Base-by-base conservation (phyloP, 2,888 invertebrate species). In the Heliconius charithonia region DNA sequence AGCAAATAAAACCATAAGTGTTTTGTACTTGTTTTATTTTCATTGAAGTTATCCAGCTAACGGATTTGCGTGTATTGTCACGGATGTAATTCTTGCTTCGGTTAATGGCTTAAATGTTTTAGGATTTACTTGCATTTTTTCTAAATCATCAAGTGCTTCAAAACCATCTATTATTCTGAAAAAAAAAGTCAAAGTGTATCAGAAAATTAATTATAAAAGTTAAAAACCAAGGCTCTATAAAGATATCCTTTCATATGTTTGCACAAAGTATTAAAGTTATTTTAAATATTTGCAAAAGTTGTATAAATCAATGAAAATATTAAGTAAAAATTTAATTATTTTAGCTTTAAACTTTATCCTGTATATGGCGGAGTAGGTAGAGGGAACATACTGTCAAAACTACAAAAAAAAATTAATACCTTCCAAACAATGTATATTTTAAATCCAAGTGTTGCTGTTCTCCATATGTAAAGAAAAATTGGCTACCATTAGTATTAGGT, bases 61-160 rank as follows among this genome's bases (percentile, higher is more conserved):
- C 25, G 99, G 99, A 96, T 99, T 99, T 6, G 99, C 99, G 95
- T 99, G 99, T 88, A 99, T 98, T 12, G 99, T 99, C 22, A 99
- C 96, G 86, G 96, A 97, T 87, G 97, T 97, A 85, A 99, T 97
- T 91, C 96, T 96, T 45, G 97, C 97, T 87, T 99, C 99, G 63
- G 96, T 96, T 2, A 98, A 91, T 0, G 99, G 99, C 85, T 97
- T 96, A 89, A 96, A 99, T 85, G 97, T 98, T 93, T 99, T 99
- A 7, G 98, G 97, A 92, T 99, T 98, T 0, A 99, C 99, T 75
- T 98, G 97, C 81, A 98, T 95, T 90, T 99, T 99, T 93, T 99
- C 99, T 83, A 99, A 94, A 88, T 99, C 99, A 90, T 99, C 99
- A 62, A 99, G 94, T 0, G 98, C 97, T 90, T 99, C 99, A 89